phyloP scores from a whole-genome alignment of 2,888 invertebrate genomes.

The Neoaliturus tenellus region DNA sequence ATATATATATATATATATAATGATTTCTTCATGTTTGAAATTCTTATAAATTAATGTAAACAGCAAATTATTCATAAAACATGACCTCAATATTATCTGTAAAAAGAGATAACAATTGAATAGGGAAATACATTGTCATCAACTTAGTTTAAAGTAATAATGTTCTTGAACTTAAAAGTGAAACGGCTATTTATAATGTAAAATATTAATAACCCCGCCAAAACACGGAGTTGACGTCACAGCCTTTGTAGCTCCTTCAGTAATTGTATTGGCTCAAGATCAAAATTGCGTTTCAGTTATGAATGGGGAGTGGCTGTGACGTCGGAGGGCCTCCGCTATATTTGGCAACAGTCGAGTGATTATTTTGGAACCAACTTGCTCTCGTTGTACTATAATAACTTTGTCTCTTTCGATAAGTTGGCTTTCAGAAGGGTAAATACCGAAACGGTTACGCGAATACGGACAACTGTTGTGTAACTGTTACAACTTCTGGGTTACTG shows the following conservation, averaged over 20 bases:
- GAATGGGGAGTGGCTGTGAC: constrained; percentile 37
- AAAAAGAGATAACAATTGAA: too few relatives aligned
- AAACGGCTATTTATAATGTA: neutral
- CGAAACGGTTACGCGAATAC: too few relatives aligned
- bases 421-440: neutral
- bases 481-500: neutral
- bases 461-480: neutral
- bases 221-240: constrained; percentile 5
- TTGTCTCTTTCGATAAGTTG: neutral
- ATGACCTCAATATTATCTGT: too few relatives aligned
- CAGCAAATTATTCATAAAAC: too few relatives aligned
- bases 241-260: neutral
- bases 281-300: neutral
- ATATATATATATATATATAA: too few relatives aligned
- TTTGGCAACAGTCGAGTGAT: neutral
- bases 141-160: too few relatives aligned
- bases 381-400: neutral
- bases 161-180: neutral
- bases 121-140: too few relatives aligned
- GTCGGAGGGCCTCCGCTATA: neutral
- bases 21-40: too few relatives aligned
- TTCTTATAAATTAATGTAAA: too few relatives aligned
- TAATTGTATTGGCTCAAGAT: constrained; percentile 1
- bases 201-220: constrained; percentile 4
- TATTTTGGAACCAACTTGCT: constrained; percentile 8